phyloP scores from a whole-genome alignment of 2,888 invertebrate species.

The Galerucella pusilla region DNA sequence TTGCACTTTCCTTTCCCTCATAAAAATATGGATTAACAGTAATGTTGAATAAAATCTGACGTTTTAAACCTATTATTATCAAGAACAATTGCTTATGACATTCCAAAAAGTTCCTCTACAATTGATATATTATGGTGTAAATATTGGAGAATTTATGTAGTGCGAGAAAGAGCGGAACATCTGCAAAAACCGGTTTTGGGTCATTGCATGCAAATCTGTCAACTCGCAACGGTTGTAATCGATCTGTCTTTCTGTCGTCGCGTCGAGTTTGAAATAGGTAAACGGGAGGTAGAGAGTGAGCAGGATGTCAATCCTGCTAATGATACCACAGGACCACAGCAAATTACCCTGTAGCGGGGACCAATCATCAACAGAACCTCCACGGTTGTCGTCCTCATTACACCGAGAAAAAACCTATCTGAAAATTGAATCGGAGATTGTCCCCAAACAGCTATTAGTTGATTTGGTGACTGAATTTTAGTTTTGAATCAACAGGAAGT shows the following conservation, averaged over 20 bases:
- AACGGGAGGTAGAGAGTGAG: slow-evolving; percentile 58
- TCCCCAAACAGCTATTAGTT: neutral
- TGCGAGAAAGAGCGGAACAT: slow-evolving; percentile 35
- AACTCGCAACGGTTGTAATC: slow-evolving; percentile 42
- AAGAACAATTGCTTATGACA: too few species aligned
- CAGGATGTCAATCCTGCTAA: slow-evolving; percentile 68
- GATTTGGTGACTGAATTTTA: neutral
- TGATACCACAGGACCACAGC: slow-evolving; percentile 66
- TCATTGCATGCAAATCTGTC: slow-evolving; percentile 51
- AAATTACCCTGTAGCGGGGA: slow-evolving; percentile 61
- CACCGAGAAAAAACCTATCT: slow-evolving; percentile 1
- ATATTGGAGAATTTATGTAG: slow-evolving; percentile 35
- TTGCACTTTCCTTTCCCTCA: too few species aligned
- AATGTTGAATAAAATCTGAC: too few species aligned
- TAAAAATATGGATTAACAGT: too few species aligned
- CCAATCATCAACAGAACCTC: slow-evolving; percentile 29
- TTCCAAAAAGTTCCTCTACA: neutral
- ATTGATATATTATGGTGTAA: slow-evolving; percentile 24
- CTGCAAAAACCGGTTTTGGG: slow-evolving; percentile 47
- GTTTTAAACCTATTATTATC: too few species aligned
- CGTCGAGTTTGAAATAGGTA: slow-evolving; percentile 54
- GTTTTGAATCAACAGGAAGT: neutral
- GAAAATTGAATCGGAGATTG: neutral
- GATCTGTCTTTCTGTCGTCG: slow-evolving; percentile 46
- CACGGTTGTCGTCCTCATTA: slow-evolving; percentile 10